Percentiles rank a stretch among this genome's conserved stretches.
Evolutionary conservation across 1,140 invertebrate species (phyloP).

Genomic region (Drosophila sp.): DNA sequence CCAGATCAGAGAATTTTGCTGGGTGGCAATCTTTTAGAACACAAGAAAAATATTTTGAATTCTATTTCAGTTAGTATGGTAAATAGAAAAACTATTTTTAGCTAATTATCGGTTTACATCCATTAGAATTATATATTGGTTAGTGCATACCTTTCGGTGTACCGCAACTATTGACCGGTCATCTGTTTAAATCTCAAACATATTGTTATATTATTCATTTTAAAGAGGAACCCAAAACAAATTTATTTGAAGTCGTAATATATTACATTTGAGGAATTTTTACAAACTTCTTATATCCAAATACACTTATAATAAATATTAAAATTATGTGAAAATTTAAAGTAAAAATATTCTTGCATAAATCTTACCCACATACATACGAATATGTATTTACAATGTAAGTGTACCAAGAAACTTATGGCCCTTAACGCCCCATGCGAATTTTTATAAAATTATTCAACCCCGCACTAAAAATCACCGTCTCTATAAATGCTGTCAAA

Average conservation of each 20-base stretch:
- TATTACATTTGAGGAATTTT: conserved; percentile 61
- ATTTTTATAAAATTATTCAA: conserved; percentile 39
- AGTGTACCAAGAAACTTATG: conserved; percentile 40
- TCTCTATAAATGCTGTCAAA: conserved; percentile 59
- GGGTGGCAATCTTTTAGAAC: too few species aligned
- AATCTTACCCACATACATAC: conserved; percentile 62
- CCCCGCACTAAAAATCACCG: conserved; percentile 49
- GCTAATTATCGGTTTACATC: too few species aligned
- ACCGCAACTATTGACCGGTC: too few species aligned
- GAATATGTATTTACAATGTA: conserved; percentile 11
- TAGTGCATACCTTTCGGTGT: too few species aligned
- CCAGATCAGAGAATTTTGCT: too few species aligned
- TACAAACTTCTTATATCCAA: conserved; percentile 67
- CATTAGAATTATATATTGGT: too few species aligned
- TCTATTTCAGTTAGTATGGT: too few species aligned
- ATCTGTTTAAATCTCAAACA: too few species aligned
- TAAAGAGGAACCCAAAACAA: conserved; percentile 28
- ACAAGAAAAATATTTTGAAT: too few species aligned
- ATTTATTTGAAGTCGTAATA: conserved; percentile 40
- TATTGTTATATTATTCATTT: background rate
- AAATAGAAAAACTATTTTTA: too few species aligned
- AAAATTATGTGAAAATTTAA: conserved; percentile 37
- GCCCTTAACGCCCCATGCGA: conserved; percentile 34
- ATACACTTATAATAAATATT: conserved; percentile 54
- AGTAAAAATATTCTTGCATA: conserved; percentile 45